Evolutionary conservation across 1,140 invertebrate genomes (phyloP).

Genomic region (Ooceraea biroi): DNA sequence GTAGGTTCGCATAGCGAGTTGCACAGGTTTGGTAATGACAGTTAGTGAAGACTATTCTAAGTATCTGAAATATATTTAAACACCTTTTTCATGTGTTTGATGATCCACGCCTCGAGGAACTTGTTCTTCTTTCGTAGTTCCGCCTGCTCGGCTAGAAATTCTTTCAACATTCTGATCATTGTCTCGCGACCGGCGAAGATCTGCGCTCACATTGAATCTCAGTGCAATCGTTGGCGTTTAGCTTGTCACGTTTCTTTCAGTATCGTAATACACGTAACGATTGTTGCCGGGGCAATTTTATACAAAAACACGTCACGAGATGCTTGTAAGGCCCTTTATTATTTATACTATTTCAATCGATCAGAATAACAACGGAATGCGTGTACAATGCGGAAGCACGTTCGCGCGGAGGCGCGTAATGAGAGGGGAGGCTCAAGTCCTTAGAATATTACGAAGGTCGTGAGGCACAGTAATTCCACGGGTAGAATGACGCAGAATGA

Average conservation of each 20-base stretch:
- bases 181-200: constrained; percentile 60
- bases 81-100: constrained; percentile 70
- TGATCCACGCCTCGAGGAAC: constrained; percentile 68
- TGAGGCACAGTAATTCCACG: constrained; percentile 70
- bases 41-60: no score
- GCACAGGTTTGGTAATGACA: neutral
- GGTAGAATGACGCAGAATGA: constrained; percentile 70
- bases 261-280: neutral
- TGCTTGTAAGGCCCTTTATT: constrained; percentile 58
- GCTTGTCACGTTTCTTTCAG: neutral
- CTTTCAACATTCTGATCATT: constrained; percentile 63
- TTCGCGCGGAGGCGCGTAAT: constrained; percentile 44
- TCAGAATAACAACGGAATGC: constrained; percentile 54
- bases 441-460: constrained; percentile 74
- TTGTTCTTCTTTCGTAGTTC: constrained; percentile 67
- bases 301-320: constrained; percentile 25
- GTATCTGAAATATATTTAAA: no score
- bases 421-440: constrained; percentile 22
- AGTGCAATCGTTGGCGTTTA: neutral
- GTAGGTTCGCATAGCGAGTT: neutral
- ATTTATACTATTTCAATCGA: constrained; percentile 52
- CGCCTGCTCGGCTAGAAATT: constrained; percentile 56
- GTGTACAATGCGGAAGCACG: constrained; percentile 64
- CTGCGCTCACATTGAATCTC: constrained; percentile 44
- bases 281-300: neutral